phyloP scores from a whole-genome alignment of 2,888 invertebrate genomes.

The Aphidoletes aphidimyza region DNA sequence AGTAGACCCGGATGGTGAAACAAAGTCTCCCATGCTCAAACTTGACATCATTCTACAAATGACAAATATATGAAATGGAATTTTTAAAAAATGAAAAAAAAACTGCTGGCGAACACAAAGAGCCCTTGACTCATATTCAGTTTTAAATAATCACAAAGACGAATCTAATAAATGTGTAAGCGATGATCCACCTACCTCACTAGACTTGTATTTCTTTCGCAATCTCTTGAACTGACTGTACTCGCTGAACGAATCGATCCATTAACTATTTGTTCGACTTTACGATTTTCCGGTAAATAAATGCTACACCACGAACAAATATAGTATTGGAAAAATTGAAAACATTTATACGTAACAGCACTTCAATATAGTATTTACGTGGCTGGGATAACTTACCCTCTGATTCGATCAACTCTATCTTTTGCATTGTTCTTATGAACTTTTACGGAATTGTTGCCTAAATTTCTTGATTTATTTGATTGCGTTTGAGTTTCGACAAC shows the following conservation, averaged over 20 bases:
- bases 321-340: background rate
- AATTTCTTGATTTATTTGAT: constrained; percentile 63
- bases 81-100: background rate
- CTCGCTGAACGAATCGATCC: constrained; percentile 73
- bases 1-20: constrained; percentile 66
- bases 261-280: constrained; percentile 60
- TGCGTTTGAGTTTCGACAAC: constrained; percentile 82
- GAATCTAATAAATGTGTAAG: background rate
- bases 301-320: constrained; percentile 11
- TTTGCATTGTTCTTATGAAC: constrained; percentile 66
- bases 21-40: constrained; percentile 67
- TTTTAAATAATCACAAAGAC: too few relatives aligned
- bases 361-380: too few relatives aligned
- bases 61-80: background rate
- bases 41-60: constrained; percentile 66
- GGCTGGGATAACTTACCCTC: constrained; percentile 63
- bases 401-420: constrained; percentile 66
- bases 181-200: constrained; percentile 62
- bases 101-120: too few relatives aligned
- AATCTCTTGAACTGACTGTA: constrained; percentile 70
- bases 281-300: constrained; percentile 50
- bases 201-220: constrained; percentile 68
- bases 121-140: too few relatives aligned
- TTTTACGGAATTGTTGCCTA: constrained; percentile 63
- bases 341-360: too few relatives aligned